phyloP scores from a whole-genome alignment of 30 jellyfish, hydroid and myxozoan genomes.

The Mastigias papua region DNA sequence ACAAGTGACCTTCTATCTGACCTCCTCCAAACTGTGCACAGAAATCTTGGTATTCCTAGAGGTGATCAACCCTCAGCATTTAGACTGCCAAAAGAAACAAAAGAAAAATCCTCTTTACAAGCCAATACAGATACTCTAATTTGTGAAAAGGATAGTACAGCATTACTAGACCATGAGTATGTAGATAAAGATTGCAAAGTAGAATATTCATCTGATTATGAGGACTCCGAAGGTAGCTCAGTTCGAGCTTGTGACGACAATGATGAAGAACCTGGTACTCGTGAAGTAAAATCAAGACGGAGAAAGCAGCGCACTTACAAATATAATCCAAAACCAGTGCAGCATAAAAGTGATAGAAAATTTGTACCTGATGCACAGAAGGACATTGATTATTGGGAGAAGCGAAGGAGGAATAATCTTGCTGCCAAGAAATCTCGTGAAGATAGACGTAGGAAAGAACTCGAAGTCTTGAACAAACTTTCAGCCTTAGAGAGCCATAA shows the following conservation, averaged over 20 bases:
- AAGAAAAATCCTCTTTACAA: background rate
- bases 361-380: conserved; percentile 84
- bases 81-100: conserved; percentile 15
- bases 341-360: conserved; percentile 73
- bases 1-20: conserved; percentile 62
- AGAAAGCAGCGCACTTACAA: conserved; percentile 82
- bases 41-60: conserved; percentile 59
- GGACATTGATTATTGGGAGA: conserved; percentile 90
- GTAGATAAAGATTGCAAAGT: conserved; percentile 12
- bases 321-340: conserved; percentile 94
- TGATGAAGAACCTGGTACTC: background rate
- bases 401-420: conserved; percentile 82
- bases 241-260: background rate
- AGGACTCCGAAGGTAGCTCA: conserved; percentile 14
- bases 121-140: background rate
- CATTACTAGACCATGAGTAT: conserved; percentile 43
- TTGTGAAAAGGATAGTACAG: background rate
- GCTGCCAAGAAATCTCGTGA: conserved; percentile 96
- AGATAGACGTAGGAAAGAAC: conserved; percentile 89
- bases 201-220: background rate
- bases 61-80: conserved; percentile 57
- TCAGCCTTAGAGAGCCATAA: conserved; percentile 65
- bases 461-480: conserved; percentile 75
- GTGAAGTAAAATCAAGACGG: conserved; percentile 21
- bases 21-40: conserved; percentile 50